Evolutionary conservation across 2,888 invertebrate species (phyloP), one percentile per base, ranked within the genome.

Genomic region (Lottia gigantea): DNA sequence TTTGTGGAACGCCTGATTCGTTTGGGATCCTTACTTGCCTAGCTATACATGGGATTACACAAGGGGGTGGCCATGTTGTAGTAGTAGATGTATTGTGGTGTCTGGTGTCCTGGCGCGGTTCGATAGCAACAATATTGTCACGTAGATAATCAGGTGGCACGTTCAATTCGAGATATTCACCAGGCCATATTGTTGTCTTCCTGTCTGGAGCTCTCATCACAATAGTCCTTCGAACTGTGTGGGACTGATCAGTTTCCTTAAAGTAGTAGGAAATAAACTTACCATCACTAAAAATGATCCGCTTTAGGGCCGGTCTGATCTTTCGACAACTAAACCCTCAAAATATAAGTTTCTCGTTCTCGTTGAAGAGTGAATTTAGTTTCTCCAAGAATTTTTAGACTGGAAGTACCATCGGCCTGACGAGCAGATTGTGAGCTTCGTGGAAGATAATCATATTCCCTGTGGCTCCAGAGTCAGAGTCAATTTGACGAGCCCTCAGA

Each of bases 381-480:
- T 31, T 4, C 71, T 61, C 7, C 71, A n/a, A n/a, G n/a, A n/a
- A n/a, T n/a, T n/a, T n/a, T n/a, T n/a, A n/a, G n/a, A n/a, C n/a
- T 68, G 2, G 70, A 46, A 19, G 25, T 25, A n/a, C 73, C 73
- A 64, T 73, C 71, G 15, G 73, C 71, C 16, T 73, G 73, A 15
- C 26, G 15, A 7, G 73, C 70, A 2, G 66, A 62, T 25, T 71
- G 73, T 8, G 64, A 62, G 46, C 31, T 71, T 14, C 25, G 55
- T 14, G 23, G 14, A 15, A 73, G 49, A 26, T 62, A 14, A 76
- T 73, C 75, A 76, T 70, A 49, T 70, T 70, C 0, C 73, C 67
- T 8, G 72, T 72, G 47, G 71, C 67, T 16, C 64, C 71, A 16
- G 25, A 64, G 46, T 67, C 71, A 12, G 55, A 46, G 1, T 40